phyloP scores from a whole-genome alignment of 64 coral and sea anemone species.

The Hydrozoanthus tunicans region DNA sequence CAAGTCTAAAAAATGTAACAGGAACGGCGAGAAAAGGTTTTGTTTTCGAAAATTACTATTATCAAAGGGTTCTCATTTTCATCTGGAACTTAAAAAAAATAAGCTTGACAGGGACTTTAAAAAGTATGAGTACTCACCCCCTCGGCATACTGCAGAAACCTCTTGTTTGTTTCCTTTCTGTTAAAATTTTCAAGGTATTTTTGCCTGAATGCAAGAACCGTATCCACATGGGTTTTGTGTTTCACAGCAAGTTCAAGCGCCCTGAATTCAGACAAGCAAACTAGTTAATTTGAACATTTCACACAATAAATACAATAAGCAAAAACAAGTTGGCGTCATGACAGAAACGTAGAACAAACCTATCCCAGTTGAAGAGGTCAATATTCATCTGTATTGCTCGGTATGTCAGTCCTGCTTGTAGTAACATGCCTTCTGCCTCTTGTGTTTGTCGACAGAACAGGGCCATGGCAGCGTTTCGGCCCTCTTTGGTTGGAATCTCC shows the following conservation, averaged over 20 bases:
- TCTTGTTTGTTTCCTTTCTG: conserved; percentile 76
- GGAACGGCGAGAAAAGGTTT: too few relatives aligned
- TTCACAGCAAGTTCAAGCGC: conserved; percentile 98
- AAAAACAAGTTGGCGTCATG: neutral
- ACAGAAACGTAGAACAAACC: conserved; percentile 17
- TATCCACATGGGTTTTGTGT: conserved; percentile 99
- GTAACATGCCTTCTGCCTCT: conserved; percentile 87
- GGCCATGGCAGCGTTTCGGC: conserved; percentile 95
- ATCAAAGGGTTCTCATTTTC: too few relatives aligned
- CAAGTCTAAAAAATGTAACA: too few relatives aligned
- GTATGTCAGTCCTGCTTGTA: conserved; percentile 91
- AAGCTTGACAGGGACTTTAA: too few relatives aligned
- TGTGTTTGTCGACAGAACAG: conserved; percentile 89
- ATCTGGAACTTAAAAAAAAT: too few relatives aligned
- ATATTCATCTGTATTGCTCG: conserved; percentile 97
- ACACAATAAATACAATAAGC: neutral
- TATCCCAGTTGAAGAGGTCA: conserved; percentile 98
- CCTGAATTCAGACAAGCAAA: conserved; percentile 32
- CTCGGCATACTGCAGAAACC: conserved; percentile 95
- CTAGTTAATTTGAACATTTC: neutral
- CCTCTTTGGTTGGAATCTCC: conserved; percentile 96
- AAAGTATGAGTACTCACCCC: conserved; percentile 66
- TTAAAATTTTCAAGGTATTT: conserved; percentile 94
- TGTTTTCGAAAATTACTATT: too few relatives aligned
- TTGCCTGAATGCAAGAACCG: conserved; percentile 88